Evolutionary conservation across 2,797 vertebrate genomes (phyloP), one percentile per base, ranked within the genome.

Genomic region (Acrossocheilus wenchowensis): DNA sequence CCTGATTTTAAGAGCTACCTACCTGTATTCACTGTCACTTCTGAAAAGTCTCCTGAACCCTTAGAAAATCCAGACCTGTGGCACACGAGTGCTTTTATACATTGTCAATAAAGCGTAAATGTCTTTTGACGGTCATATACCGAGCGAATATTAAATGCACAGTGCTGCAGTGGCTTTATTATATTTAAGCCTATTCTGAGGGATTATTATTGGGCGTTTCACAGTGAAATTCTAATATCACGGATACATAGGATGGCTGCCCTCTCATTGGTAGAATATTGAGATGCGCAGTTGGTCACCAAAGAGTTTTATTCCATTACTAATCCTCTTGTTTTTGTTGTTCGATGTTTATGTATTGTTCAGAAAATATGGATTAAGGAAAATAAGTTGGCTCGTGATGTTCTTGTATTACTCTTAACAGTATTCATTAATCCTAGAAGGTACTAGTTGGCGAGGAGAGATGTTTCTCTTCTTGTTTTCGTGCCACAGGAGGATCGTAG

Each of bases 161-260:
- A 78, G 26, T 68, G 62, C 74, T 85, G 52, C 41, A 73, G 68
- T 74, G 69, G 84, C 75, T 89, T 90, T 89, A 90, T 90, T 85
- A 78, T 90, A 92, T 83, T 71, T 36, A 87, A 88, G 85, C 89
- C 87, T 71, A 19, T 81, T 91, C 86, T 91, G 89, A 92, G 88
- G 72, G 84, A 91, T 62, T 80, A 73, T 30, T 36, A 17, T 85
- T 79, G 26, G 19, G 57, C 41, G 6, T 86, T 86, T 85, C 74
- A 72, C 62, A 69, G 83, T 84, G 74, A 84, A 73, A 83, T 71
- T 48, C 12, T 62, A 34, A 64, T 79, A 57, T 85, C n/a, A 80
- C 50, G 0, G 43, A 64, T n/a, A 34, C 11, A 15, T 81, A 74
- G 30, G 30, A 83, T 83, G 71, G 9, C 89, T 82, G 36, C 52